These are phyloP conservation scores for Plecotus auritus DNA, from an alignment of 2,113 vertebrate species.

Conservation along the genomic window DNA sequence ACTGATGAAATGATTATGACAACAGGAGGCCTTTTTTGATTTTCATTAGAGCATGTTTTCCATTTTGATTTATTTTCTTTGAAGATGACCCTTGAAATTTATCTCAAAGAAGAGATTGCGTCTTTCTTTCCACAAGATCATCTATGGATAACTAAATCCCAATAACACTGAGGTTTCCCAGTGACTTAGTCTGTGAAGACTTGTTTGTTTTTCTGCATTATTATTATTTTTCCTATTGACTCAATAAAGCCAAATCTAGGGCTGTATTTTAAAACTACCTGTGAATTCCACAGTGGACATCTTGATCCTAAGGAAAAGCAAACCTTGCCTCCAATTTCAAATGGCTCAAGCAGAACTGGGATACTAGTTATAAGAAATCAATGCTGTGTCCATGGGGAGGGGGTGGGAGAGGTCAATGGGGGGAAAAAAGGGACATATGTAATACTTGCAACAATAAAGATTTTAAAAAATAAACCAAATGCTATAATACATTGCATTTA, in stretches of 20 bases:
- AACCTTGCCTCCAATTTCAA: slow-evolving; percentile 22
- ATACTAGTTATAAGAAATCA: slow-evolving; percentile 13
- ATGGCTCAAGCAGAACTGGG: neutral
- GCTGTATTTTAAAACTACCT: neutral
- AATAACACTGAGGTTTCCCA: neutral
- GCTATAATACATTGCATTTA: slow-evolving; percentile 11
- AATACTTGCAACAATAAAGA: too few species aligned
- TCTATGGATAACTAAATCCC: slow-evolving; percentile 44
- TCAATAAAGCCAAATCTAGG: slow-evolving; percentile 17
- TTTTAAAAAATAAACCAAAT: neutral
- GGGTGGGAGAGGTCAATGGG: too few species aligned
- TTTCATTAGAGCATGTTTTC: slow-evolving; percentile 20
- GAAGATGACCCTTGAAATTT: slow-evolving; percentile 47
- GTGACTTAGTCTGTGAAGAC: neutral
- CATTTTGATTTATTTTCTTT: slow-evolving; percentile 58
- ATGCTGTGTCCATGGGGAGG: neutral
- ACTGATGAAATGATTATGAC: slow-evolving; percentile 32
- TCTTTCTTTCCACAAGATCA: slow-evolving; percentile 44
- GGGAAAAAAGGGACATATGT: too few species aligned
- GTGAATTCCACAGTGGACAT: neutral
- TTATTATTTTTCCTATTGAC: slow-evolving; percentile 24
- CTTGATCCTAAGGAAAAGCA: slow-evolving; percentile 29
- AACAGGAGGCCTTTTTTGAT: slow-evolving; percentile 40
- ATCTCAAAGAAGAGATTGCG: slow-evolving; percentile 20
- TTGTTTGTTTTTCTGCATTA: slow-evolving; percentile 27